Base-by-base conservation (phyloP, 2,888 invertebrate genomes). In the Serripes groenlandicus region DNA sequence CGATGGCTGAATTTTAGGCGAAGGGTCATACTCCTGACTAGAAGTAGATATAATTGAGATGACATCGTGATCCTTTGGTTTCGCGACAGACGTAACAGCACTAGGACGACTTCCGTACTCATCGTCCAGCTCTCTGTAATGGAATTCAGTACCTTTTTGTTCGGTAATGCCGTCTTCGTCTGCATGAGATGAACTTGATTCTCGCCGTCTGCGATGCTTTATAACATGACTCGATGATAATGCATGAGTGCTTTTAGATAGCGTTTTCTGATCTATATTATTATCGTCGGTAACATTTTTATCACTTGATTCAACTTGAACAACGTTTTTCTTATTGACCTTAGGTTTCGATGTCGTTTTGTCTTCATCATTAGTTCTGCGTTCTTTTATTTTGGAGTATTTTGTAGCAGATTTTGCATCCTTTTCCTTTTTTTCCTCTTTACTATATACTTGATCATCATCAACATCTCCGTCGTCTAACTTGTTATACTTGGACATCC, bases 401-500 rank as follows among this genome's bases (percentile, higher is more conserved):
- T 85, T 80, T 23, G 71, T 42, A 26, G 23, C 71, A n/a, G 77
- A 52, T 18, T 23, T 66, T n/a, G 28, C 42, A 28, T 69, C 56
- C 32, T 69, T 81, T 11, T 83, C 78, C 26, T 75, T 80, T 49
- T 66, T 77, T 34, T 72, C 75, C 52, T 78, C 56, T 37, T 72
- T 62, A 11, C 32, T 49, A 18, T 81, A 79, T 28, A 89, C 87
- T 52, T 89, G 85, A 23, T 92, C 91, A 68, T 92, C 90, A 60
- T 94, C 92, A 32, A 93, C 93, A 75, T 93, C 94, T 32, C 92
- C 93, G 83, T 94, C 94, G 32, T 96, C 96, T 66, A 97, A 94
- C 93, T 97, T 97, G 91, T 97, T 97, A 92, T 97, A 97, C 91
- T 97, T 97, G 28, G 97, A 97, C 37, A 97, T 96, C 93, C 97